Conservation (phyloP, 2,797 vertebrate genomes). For the Podargus strigoides region DNA sequence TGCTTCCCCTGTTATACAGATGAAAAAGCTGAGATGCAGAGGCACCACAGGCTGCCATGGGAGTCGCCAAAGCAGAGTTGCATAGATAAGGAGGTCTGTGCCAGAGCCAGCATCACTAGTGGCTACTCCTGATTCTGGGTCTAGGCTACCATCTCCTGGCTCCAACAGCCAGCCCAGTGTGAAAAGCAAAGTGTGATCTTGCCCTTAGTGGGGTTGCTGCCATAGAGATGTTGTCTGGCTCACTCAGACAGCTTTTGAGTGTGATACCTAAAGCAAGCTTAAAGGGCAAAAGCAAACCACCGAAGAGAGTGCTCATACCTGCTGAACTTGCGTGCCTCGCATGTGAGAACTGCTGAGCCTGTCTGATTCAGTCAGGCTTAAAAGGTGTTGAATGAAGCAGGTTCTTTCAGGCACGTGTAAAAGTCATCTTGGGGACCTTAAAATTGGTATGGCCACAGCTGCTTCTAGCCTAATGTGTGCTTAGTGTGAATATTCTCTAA, state of each 20-base stretch:
- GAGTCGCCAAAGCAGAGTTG: neutral
- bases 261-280: neutral
- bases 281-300: neutral
- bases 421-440: neutral
- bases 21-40: neutral
- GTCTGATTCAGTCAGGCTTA: neutral
- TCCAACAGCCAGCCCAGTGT: neutral
- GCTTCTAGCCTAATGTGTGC: neutral
- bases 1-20: fast-evolving
- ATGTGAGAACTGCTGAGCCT: neutral
- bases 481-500: neutral
- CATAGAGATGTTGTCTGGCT: neutral
- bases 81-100: neutral
- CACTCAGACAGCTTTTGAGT: fast-evolving
- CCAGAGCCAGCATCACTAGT: neutral
- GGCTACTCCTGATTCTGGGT: neutral
- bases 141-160: neutral
- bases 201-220: neutral
- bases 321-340: neutral
- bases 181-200: fast-evolving
- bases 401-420: neutral
- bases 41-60: fast-evolving
- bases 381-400: neutral
- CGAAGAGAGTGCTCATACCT: neutral
- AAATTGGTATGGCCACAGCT: neutral